Percentiles rank a stretch among this genome's conserved stretches.
Evolutionary conservation across 2,113 vertebrate species (phyloP).

Genomic region (Cebidichthys violaceus): DNA sequence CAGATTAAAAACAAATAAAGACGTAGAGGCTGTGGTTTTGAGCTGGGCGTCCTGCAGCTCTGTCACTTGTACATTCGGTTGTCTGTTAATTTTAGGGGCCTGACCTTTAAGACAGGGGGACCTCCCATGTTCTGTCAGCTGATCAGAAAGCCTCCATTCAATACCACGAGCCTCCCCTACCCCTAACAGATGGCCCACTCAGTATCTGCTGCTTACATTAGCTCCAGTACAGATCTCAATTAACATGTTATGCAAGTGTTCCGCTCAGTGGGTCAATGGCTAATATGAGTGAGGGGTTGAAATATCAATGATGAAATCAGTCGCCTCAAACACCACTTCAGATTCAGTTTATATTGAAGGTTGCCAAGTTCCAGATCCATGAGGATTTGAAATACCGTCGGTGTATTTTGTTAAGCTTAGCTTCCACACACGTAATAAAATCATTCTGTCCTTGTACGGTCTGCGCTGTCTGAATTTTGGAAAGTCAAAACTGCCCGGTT

Average conservation of each 20-base stretch:
- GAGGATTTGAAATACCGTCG: not conserved
- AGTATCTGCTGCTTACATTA: conserved; percentile 46
- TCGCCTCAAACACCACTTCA: conserved; percentile 4
- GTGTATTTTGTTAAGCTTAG: conserved; percentile 17
- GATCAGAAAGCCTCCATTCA: conserved; percentile 70
- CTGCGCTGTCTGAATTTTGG: conserved; percentile 30
- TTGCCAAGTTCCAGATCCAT: conserved; percentile 20
- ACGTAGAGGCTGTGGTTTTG: not conserved
- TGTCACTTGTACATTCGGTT: conserved; percentile 25
- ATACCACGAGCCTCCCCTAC: conserved; percentile 37
- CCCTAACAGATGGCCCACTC: conserved; percentile 59
- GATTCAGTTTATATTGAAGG: conserved; percentile 1
- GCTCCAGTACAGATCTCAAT: conserved; percentile 51
- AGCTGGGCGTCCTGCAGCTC: not conserved
- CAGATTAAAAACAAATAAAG: not conserved
- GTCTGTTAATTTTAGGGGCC: conserved; percentile 44
- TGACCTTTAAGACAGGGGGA: conserved; percentile 70
- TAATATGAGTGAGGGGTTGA: conserved; percentile 14
- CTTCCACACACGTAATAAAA: conserved; percentile 21
- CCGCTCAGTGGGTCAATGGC: conserved; percentile 40
- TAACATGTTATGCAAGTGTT: conserved; percentile 67
- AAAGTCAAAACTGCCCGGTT: conserved; percentile 52
- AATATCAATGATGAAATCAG: conserved; percentile 17
- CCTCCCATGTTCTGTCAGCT: conserved; percentile 72
- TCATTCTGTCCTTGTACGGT: conserved; percentile 62